Evolutionary conservation across 1,140 invertebrate species (phyloP).

Genomic region (Daktulosphaira vitifoliae): DNA sequence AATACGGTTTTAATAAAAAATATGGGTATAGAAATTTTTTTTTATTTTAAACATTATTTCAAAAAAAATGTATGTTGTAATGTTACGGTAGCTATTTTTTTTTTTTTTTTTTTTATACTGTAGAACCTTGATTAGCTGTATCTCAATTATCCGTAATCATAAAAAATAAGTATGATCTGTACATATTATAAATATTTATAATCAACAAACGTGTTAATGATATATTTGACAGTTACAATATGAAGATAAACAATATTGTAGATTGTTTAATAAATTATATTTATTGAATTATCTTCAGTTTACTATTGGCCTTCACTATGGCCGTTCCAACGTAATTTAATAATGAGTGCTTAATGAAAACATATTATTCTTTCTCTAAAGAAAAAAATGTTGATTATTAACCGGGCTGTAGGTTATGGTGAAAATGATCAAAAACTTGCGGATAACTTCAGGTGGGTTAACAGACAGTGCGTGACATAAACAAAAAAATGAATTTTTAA

Average conservation of each 20-base stretch:
- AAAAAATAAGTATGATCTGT: neutral
- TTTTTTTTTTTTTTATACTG: neutral
- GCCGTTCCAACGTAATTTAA: neutral
- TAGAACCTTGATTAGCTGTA: constrained; percentile 1
- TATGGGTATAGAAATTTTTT: too few species aligned
- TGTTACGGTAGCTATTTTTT: too few species aligned
- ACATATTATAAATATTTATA: neutral
- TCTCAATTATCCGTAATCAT: constrained; percentile 4
- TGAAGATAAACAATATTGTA: constrained; percentile 10
- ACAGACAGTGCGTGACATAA: constrained; percentile 14
- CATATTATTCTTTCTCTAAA: neutral
- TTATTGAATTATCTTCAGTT: constrained; percentile 2
- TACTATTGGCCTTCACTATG: neutral
- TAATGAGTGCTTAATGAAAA: constrained; percentile 9
- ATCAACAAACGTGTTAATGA: neutral
- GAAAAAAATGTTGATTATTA: constrained; percentile 3
- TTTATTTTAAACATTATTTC: too few species aligned
- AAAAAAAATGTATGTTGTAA: too few species aligned
- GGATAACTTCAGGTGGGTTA: neutral
- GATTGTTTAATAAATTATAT: too few species aligned
- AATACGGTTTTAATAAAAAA: too few species aligned
- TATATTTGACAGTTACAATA: constrained; percentile 2
- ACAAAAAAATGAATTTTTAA: constrained; percentile 15
- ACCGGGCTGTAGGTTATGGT: neutral
- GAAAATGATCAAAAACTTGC: constrained; percentile 3